Evolutionary conservation across 2,888 invertebrate genomes (phyloP).

Genomic region (Eupithecia subfuscata): DNA sequence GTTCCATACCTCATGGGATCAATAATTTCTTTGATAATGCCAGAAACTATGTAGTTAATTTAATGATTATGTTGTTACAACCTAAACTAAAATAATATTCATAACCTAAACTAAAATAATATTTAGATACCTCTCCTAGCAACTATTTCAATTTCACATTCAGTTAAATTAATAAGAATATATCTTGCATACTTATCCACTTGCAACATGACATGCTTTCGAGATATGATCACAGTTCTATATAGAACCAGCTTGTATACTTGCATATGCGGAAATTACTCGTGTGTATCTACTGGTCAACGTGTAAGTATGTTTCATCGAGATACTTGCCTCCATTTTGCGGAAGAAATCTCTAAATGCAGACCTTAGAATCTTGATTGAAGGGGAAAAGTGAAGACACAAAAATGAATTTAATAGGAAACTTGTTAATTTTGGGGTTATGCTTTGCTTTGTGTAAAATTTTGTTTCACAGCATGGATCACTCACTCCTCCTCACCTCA

Average conservation of each 20-base stretch:
- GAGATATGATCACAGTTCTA: conserved; percentile 24
- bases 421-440: background rate
- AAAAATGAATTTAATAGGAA: background rate
- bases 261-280: background rate
- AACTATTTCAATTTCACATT: background rate
- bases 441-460: background rate
- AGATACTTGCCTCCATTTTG: background rate
- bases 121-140: background rate
- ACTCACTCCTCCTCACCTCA: no score
- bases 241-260: conserved; percentile 12
- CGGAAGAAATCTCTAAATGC: background rate
- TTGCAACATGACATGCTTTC: conserved; percentile 29
- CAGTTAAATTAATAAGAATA: conserved; percentile 4
- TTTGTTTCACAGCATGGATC: background rate
- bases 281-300: background rate
- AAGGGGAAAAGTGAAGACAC: background rate
- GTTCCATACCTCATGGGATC: background rate
- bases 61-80: background rate
- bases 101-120: no score
- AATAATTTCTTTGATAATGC: background rate
- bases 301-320: background rate
- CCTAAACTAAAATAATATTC: no score
- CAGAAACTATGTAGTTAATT: background rate
- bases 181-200: conserved; percentile 6
- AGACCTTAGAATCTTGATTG: background rate